Base-by-base conservation (phyloP, 2,113 vertebrate genomes). In the Neodontobutis hainanensis region DNA sequence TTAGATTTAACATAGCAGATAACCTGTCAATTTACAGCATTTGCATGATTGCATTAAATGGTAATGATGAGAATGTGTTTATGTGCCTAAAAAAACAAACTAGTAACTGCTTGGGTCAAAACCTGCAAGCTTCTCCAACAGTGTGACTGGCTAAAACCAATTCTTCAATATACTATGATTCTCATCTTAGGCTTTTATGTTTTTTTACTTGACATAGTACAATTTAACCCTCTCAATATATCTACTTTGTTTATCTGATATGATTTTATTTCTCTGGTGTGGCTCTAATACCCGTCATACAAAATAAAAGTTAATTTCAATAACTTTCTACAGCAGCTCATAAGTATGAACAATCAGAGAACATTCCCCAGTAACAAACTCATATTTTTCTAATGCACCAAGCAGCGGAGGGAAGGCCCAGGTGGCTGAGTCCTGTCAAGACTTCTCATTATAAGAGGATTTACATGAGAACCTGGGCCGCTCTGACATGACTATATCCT, bases 361-460 rank as follows among this genome's bases (percentile, higher is more conserved):
- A 4, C 36, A 38, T 9, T 9, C 14, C 55, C 15, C 55, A 14
- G 12, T 6, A 11, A 12, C 60, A 27, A 2, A 32, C 27, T 50
- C 51, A 40, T 11, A 15, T 4, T 48, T 62, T 53, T 61, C 35
- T 3, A 34, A 35, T 4, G 14, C 48, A 52, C 73, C 51, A 40
- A 62, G 61, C 65, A 76, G 16, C 70, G 16, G 9, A 0, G 15
- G 2, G 15, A 80, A 65, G 43, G 49, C 35, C 61, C 65, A 84
- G 81, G 78, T 80, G 67, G 73, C 73, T 62, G 52, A 59, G 60
- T 35, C 61, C 59, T 83, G 74, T 81, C 76, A 81, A 75, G 77
- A 66, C 57, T 61, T 85, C 85, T 91, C 82, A 75, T 91, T 89
- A 88, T 66, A 77, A 58, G 64, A 45, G 81, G 81, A 89, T 91